Base-by-base conservation (phyloP, 2,797 vertebrate genomes). In the Thaleichthys pacificus region DNA sequence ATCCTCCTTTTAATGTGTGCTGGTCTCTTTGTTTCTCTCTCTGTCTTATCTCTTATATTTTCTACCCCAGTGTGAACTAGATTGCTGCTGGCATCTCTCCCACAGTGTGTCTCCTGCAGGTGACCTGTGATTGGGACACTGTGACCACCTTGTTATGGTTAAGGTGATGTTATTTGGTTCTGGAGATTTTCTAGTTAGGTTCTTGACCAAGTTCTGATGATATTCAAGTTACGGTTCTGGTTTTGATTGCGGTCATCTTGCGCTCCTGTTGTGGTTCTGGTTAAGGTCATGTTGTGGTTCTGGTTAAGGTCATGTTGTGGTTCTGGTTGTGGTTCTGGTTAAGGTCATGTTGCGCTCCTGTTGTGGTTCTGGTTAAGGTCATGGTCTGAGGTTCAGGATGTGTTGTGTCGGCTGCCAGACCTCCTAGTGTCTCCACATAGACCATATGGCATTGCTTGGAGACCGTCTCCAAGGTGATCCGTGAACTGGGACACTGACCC, bases 371-470 rank as follows among this genome's bases (percentile, higher is more conserved):
- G 19, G 56, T 57, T 15, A 22, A 6, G 61, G 26, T 14, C 24
- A 22, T n/a, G 4, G 60, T 24, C 22, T 61, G 15, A 26, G 14
- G 60, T 24, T 61, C 60, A 26, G n/a, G 60, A 24, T 61, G 8
- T 35, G 5, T 49, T 69, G 81, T 58, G 0, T 80, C 70, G 78
- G 70, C 68, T 75, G 68, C 68, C 30, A 71, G 32, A 7, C 65
- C 57, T 68, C 24, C 4, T 69, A 14, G 58, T 71, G 35, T 82
- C 68, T 1, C 68, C 56, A 8, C 28, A 1, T 24, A 0, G 17
- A 76, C 80, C 86, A 82, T 80, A 81, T 85, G 79, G 78, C 74
- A 74, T 74, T 71, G 77, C 78, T 69, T 3, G 58, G 66, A 73
- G 68, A 80, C 64, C 21, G 26, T 75, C 57, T 42, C 47, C 72